Conservation (phyloP, 2,888 invertebrate species). For the Meteorus cinctellus region DNA sequence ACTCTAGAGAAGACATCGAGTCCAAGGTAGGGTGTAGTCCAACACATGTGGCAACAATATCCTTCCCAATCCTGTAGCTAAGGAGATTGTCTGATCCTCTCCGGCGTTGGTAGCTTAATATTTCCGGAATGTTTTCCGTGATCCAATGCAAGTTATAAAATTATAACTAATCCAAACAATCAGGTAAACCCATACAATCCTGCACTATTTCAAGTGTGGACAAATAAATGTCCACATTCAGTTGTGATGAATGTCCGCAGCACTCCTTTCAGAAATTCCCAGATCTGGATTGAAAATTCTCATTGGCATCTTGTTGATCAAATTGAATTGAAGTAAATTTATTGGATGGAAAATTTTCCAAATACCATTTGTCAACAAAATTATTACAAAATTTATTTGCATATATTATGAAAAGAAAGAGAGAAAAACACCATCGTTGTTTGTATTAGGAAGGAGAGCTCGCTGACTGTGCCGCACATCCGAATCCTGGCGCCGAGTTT, state of each 20-base stretch:
- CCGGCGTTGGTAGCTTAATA: conserved; percentile 22
- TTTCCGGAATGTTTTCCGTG: not conserved
- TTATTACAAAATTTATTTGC: not conserved
- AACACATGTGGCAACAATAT: not conserved
- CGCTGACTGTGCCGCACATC: conserved; percentile 86
- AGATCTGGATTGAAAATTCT: not conserved
- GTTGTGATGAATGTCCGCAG: conserved; percentile 49
- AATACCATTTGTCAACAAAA: not conserved
- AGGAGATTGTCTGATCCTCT: not conserved
- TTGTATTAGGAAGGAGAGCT: conserved; percentile 78
- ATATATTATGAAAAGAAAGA: conserved; percentile 13
- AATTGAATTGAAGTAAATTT: not conserved
- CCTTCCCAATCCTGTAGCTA: not conserved
- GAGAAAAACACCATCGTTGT: conserved; percentile 62
- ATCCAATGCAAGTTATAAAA: conserved; percentile 1
- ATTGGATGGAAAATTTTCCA: not conserved
- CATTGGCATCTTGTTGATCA: not conserved
- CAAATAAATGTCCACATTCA: conserved; percentile 40
- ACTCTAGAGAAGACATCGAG: conserved; percentile 51
- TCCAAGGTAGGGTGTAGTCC: conserved; percentile 58
- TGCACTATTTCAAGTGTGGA: conserved; percentile 28
- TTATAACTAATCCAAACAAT: not conserved
- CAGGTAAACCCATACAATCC: conserved; percentile 8
- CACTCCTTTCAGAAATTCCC: conserved; percentile 41
- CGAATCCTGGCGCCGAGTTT: conserved; percentile 87